Conservation (phyloP, 2,797 vertebrate species). For the Distichodus sexfasciatus region DNA sequence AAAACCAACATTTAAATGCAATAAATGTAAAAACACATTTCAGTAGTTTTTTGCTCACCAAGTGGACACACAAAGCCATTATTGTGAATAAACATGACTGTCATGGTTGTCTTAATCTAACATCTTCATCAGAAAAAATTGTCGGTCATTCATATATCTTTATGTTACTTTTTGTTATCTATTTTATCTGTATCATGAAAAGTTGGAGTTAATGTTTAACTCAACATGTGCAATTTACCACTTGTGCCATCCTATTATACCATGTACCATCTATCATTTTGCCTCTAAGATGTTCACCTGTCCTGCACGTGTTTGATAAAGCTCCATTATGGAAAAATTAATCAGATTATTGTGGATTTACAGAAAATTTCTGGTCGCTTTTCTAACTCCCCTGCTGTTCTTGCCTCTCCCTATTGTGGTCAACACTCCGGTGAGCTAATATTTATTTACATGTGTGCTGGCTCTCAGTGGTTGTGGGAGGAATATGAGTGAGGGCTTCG, state of each 20-base stretch:
- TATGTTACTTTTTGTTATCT: neutral
- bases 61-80: no score
- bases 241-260: neutral
- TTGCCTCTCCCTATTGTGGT: constrained; percentile 84
- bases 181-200: neutral
- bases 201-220: constrained; percentile 31
- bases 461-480: neutral
- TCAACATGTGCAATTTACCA: neutral
- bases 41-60: no score
- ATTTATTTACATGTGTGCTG: constrained; percentile 29
- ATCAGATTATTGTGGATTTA: constrained; percentile 4
- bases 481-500: no score
- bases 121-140: neutral
- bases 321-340: constrained; percentile 4
- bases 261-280: neutral
- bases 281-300: no score
- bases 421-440: constrained; percentile 74
- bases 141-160: neutral
- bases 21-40: no score
- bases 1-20: no score
- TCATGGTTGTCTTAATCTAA: neutral
- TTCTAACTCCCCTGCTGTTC: constrained; percentile 78
- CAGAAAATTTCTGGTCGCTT: constrained; percentile 19
- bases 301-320: neutral
- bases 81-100: no score